Base-by-base conservation (phyloP, 1,140 invertebrate species). In the Neodiprion virginianus region DNA sequence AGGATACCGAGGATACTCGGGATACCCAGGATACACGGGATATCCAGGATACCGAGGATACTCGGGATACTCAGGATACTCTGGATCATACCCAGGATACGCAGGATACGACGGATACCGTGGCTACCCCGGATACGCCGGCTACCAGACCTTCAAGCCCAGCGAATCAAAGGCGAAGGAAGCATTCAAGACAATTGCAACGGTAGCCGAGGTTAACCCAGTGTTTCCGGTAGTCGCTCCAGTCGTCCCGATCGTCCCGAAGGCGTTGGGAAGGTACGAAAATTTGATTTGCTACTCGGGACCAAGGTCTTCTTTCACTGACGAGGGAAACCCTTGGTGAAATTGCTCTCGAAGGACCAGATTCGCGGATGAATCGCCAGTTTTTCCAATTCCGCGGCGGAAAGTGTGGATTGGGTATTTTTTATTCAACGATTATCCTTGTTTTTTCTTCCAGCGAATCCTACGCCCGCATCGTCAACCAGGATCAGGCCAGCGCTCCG, bases 401-500 rank as follows among this genome's bases (percentile, higher is more conserved):
- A 40, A 40, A 40, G 28, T 40, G 28, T 40, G 28, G 5, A 40
- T 40, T 40, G 5, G 28, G 28, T 40, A 40, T 4, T 40, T 40
- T 2, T 40, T 40, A 40, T 40, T 40, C 0, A 40, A 40, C 28
- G 28, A 40, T 40, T 40, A 40, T 40, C 5, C 1, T 40, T 40
- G 28, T 40, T 40, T 40, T 2, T 40, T 40, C 28, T 40, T 40
- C 28, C 28, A 40, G 28, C 28, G 28, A 40, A 5, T 2, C 28
- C 28, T 40, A 3, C 28, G 28, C 28, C 28, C 28, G 28, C 28
- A 40, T 40, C 28, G 5, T 40, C 28, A 5, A 40, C 71, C 86
- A 88, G 74, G 73, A 76, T 0, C 81, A 81, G 14, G 86, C 87
- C 50, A 77, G 79, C 53, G 84, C 80, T 11, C 86, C 86, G 0